Evolutionary conservation across 2,888 invertebrate genomes (phyloP), one percentile per base, ranked within the genome.

Genomic region (Encarsia formosa): DNA sequence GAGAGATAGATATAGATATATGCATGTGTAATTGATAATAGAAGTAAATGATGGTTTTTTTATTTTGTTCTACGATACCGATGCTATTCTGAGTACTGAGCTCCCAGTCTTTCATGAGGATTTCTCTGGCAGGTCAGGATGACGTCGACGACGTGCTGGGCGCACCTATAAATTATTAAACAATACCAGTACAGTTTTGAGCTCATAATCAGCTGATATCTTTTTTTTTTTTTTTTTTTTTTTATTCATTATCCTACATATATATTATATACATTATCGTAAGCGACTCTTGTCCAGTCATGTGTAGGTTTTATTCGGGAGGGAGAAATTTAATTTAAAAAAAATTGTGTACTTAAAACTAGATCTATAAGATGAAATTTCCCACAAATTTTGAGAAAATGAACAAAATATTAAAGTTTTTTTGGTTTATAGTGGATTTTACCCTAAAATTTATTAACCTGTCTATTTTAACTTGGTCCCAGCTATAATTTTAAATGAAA

Each of bases 71-170:
- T 69, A 74, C 73, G 66, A 74, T 74, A 74, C 73, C 73, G 72
- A 74, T 72, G 71, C 73, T 74, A 74, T 73, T 74, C 63, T 73
- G 73, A 72, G 73, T 74, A 74, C 73, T 73, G 73, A 73, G 73
- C 71, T 74, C 73, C 73, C 73, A 74, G 73, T 74, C 73, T 74
- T 74, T 74, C 73, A 74, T 74, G 71, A 74, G 73, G 73, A 74
- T 73, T 73, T 72, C 70, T 69, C 73, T 71, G 70, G 73, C 73
- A 72, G 73, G 71, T 74, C 73, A 73, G 73, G 73, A 72, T 70
- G 73, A 73, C 72, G 66, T 67, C 72, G 68, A 73, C 67, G 73
- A 71, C n/a, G n/a, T n/a, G n/a, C n/a, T n/a, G 72, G 57, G 49
- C 54, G 56, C 68, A 73, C 73, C 73, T 74, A 74, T 67, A 74